Base-by-base conservation (phyloP, 2,797 vertebrate genomes). In the Muscicapa striata region DNA sequence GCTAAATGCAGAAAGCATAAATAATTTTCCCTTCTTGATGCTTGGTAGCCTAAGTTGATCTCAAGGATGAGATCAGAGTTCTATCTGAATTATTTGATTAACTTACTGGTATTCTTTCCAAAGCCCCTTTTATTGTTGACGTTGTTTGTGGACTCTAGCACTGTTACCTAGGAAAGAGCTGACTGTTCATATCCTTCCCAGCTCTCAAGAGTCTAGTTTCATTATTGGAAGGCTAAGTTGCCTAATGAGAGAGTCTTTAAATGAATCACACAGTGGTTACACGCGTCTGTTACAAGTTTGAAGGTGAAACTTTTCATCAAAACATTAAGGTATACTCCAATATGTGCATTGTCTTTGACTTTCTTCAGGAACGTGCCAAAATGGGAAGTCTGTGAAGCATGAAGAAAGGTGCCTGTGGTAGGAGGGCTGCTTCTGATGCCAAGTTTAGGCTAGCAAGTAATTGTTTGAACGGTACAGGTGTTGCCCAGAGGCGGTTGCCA, bases 21-120 rank as follows among this genome's bases (percentile, higher is more conserved):
- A 87, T 32, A 30, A 8, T 94, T 88, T 94, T 89, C 24, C 26
- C 18, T 79, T 76, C 55, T 49, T 94, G 87, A 64, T 81, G 68
- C 41, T 87, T 89, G 74, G 27, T 58, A 89, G 54, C 54, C 26
- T 72, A 68, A 81, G 41, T 84, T 89, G 46, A 36, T 94, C 64
- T 82, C 40, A 19, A 46, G 84, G 61, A 52, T 77, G 72, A 91
- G 82, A 43, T 87, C 82, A 30, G 70, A 63, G 76, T 70, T 95
- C 83, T 83, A 86, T 72, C 76, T 87, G 61, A 41, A 87, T 74
- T n/a, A n/a, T 46, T 77, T 93, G 34, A 68, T 94, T 92, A 74
- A 63, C 52, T 84, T 61, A 36, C 15, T 45, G 41, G 23, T 92
- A 26, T 91, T 80, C 75, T 83, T 87, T 76, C 68, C 82, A 68